Evolutionary conservation across 2,113 vertebrate genomes (phyloP), one percentile per base, ranked within the genome.

Genomic region (Erinaceus europaeus): DNA sequence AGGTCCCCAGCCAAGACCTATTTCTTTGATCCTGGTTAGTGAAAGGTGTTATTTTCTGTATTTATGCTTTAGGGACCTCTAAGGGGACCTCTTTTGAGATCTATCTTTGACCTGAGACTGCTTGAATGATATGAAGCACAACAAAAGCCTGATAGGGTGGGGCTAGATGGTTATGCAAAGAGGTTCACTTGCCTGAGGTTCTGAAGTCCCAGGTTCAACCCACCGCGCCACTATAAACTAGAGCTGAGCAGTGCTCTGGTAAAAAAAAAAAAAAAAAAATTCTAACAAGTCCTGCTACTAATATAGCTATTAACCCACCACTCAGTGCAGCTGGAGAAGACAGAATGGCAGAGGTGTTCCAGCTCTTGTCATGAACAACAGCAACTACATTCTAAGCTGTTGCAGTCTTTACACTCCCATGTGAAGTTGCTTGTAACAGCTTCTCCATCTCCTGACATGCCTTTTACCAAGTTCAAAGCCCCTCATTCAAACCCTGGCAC

Each of bases 1-100:
- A 1, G 4, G 36, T 15, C 25, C 17, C 12, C 0, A 25, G 1
- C 2, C 7, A 4, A 73, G 59, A 40, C 13, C n/a, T 61, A 4
- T 61, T n/a, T 11, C 61, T 88, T 73, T 46, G n/a, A 36, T 50
- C 6, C 14, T 11, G 14, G 25, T 9, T 48, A 71, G 21, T 8
- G 25, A 83, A 72, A 29, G 52, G 20, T 6, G 3, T 21, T 34
- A 5, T 64, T 75, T 88, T 73, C 42, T 62, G 44, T 12, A 10
- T 32, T 53, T 17, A 32, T 18, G 20, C 14, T 53, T n/a, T 9
- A 32, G 42, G 12, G 9, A 83, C 32, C 25, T 62, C 50, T 44
- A 7, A 18, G 84, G 61, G n/a, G 5, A 17, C 38, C 7, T 13
- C 2, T 25, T 65, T 42, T 83, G 46, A 83, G 46, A 48, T 23